Conservation (phyloP, 2,888 invertebrate species). For the Hypomecis punctinalis region DNA sequence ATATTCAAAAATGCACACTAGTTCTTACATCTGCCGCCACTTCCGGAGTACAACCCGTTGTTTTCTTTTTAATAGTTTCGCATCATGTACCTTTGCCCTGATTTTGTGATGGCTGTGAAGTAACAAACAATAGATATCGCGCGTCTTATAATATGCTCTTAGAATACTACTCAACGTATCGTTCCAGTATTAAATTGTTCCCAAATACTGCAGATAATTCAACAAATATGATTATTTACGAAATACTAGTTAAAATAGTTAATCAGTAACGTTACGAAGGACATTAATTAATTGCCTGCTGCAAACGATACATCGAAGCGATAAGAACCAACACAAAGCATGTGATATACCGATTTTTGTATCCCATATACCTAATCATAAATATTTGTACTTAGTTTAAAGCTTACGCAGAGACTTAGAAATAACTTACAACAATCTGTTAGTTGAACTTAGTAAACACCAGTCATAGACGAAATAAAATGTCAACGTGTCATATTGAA, state of each 20-base stretch:
- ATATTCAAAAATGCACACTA: too few species aligned
- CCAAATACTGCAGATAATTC: not conserved
- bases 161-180: too few species aligned
- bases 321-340: conserved; percentile 36
- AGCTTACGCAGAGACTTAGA: conserved; percentile 65
- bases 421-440: conserved; percentile 55
- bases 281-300: not conserved
- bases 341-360: conserved; percentile 63
- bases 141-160: too few species aligned
- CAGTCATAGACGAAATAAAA: conserved; percentile 81
- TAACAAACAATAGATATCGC: too few species aligned
- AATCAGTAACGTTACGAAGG: not conserved
- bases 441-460: conserved; percentile 79
- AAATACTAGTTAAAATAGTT: too few species aligned
- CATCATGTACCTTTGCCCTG: too few species aligned
- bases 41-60: too few species aligned
- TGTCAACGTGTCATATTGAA: conserved; percentile 28
- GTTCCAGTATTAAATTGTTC: too few species aligned
- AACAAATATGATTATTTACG: not conserved
- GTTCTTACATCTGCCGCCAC: too few species aligned
- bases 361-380: conserved; percentile 57
- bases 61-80: too few species aligned
- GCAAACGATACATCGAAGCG: conserved; percentile 15
- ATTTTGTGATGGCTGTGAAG: too few species aligned
- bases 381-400: conserved; percentile 53